A percentile compares a stretch with the other conserved stretches of the same genome.
Conservation (phyloP, 2,888 invertebrate species). For the Oeneis ivallda region DNA sequence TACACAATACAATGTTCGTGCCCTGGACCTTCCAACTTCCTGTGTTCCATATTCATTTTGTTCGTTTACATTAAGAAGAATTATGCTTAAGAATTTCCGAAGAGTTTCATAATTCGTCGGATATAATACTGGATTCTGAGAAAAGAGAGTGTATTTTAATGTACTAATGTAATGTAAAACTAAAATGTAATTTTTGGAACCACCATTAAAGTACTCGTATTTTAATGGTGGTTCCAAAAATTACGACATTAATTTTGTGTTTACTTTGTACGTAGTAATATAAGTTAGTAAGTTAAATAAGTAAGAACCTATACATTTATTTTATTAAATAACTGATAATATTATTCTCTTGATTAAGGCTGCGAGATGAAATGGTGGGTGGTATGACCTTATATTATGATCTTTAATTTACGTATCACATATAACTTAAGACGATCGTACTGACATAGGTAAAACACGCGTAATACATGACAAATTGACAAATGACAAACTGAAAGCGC, state of each 20-base stretch:
- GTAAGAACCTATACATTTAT: no score
- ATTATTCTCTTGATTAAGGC: no score
- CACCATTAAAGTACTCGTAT: background rate
- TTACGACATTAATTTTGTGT: background rate
- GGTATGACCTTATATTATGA: no score
- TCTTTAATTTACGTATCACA: no score
- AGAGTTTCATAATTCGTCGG: conserved; percentile 8
- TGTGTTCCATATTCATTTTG: conserved; percentile 14
- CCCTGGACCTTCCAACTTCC: conserved; percentile 10
- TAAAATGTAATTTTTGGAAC: no score
- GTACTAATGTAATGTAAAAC: no score
- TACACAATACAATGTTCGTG: conserved; percentile 9
- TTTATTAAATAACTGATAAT: no score
- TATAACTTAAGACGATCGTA: no score
- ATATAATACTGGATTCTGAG: background rate
- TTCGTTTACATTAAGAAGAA: background rate
- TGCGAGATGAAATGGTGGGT: no score
- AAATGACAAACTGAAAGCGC: background rate
- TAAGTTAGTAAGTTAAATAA: no score
- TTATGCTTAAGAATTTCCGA: background rate
- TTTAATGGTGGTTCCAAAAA: background rate
- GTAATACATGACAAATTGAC: no score
- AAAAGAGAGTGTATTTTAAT: no score
- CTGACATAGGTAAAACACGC: background rate
- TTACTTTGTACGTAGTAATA: background rate